Evolutionary conservation across 2,888 invertebrate species (phyloP).

Genomic region (Andrena camellia): DNA sequence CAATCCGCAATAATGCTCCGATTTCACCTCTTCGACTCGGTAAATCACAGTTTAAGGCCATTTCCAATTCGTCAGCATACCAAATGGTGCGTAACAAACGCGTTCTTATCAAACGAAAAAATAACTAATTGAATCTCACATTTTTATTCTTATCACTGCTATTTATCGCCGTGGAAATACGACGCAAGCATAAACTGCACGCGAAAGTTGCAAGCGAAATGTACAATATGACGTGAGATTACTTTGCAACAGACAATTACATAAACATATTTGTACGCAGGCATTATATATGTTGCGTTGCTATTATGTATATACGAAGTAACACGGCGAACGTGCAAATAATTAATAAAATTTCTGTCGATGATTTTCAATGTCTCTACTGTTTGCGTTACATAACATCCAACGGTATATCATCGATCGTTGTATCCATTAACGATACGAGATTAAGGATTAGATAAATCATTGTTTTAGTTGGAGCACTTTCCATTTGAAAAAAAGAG

Average conservation of each 20-base stretch:
- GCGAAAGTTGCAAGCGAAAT: not conserved
- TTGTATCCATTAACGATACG: not conserved
- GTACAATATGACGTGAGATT: too few relatives aligned
- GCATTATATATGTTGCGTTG: too few relatives aligned
- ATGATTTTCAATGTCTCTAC: too few relatives aligned
- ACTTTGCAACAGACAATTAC: too few relatives aligned
- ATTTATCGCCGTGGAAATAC: not conserved
- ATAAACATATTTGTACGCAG: not conserved
- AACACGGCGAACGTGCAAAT: too few relatives aligned
- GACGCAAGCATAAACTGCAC: not conserved
- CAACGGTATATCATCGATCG: not conserved
- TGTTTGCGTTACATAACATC: not conserved
- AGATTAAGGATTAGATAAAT: constrained; percentile 6
- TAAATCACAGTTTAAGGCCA: constrained; percentile 22
- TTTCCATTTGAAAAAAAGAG: not conserved
- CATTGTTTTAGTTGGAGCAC: not conserved
- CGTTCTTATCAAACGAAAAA: constrained; percentile 18
- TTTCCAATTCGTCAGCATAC: constrained; percentile 18
- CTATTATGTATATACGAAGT: too few relatives aligned
- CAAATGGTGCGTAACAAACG: constrained; percentile 23
- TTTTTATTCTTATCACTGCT: not conserved
- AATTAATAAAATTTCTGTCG: too few relatives aligned
- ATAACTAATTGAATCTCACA: constrained; percentile 1
- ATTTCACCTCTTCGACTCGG: not conserved
- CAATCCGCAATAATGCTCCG: not conserved